Evolutionary conservation across 2,888 invertebrate genomes (phyloP).

Genomic region (Sinhomidia bicolor): DNA sequence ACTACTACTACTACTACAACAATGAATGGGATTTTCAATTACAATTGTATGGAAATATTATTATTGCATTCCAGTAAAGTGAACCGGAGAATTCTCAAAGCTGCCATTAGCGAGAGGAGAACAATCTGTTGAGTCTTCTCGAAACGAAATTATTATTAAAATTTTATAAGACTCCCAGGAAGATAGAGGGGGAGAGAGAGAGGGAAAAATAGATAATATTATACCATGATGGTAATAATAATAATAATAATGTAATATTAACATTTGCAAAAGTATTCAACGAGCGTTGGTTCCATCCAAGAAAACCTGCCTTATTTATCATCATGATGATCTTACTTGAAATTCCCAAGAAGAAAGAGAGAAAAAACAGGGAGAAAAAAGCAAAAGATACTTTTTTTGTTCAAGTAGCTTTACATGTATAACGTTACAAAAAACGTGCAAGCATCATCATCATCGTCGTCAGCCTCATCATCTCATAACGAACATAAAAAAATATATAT

Average conservation of each 20-base stretch:
- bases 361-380: not conserved
- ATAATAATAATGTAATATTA: not conserved
- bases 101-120: not conserved
- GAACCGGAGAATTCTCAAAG: constrained; percentile 12
- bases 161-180: not conserved
- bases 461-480: not conserved
- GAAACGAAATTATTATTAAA: constrained; percentile 21
- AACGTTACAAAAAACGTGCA: not conserved
- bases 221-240: not conserved
- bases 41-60: not conserved
- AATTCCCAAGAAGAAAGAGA: not conserved
- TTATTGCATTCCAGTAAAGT: constrained; percentile 25
- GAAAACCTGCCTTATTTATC: not conserved
- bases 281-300: not conserved
- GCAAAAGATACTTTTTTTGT: not conserved
- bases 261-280: not conserved
- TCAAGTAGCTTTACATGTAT: not conserved
- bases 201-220: not conserved
- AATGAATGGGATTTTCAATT: constrained; percentile 19
- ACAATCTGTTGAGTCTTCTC: not conserved
- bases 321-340: not conserved
- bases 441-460: not conserved
- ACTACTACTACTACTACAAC: not conserved
- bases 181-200: too few species aligned
- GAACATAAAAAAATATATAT: not conserved